These are phyloP conservation scores for Psittacara wagleri DNA, from an alignment of 2,113 vertebrate species.

Conservation along the genomic window DNA sequence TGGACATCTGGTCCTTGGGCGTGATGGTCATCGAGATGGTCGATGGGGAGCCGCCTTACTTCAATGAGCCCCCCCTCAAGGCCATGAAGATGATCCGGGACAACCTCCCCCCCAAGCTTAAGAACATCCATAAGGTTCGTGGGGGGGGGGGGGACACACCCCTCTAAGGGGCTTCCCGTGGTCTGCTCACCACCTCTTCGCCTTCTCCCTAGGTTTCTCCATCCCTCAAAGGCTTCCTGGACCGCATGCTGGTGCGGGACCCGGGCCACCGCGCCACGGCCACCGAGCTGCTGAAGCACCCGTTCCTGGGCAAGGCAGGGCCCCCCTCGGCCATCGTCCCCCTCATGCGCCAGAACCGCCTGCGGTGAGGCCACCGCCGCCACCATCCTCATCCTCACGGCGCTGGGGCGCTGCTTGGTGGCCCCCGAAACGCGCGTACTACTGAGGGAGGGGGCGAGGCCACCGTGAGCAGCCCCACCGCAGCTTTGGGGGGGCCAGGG, in stretches of 20 bases:
- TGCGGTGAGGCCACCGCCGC: conserved; percentile 77
- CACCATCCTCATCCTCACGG: not conserved
- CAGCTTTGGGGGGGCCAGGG: not conserved
- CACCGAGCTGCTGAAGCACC: conserved; percentile 87
- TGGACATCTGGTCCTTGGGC: conserved; percentile 95
- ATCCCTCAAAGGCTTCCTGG: conserved; percentile 89
- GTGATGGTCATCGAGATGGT: conserved; percentile 99
- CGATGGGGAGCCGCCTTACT: conserved; percentile 94
- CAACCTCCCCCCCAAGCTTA: conserved; percentile 92
- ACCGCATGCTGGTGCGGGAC: conserved; percentile 90
- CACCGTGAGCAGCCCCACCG: too few relatives aligned
- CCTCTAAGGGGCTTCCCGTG: not conserved
- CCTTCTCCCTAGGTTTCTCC: conserved; percentile 81
- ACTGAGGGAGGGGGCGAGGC: not conserved
- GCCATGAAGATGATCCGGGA: conserved; percentile 99
- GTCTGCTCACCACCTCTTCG: not conserved
- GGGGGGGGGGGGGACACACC: not conserved
- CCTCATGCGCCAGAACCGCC: conserved; percentile 91
- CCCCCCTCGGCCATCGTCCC: conserved; percentile 91
- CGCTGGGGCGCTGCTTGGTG: not conserved
- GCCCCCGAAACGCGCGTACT: not conserved
- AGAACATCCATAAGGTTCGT: conserved; percentile 90
- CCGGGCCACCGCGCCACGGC: conserved; percentile 85
- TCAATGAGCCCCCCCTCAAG: conserved; percentile 94
- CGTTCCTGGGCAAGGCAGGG: conserved; percentile 86